Conservation (phyloP, 37 sponge, comb jelly and placozoan genomes). For the Haliclona indistincta region DNA sequence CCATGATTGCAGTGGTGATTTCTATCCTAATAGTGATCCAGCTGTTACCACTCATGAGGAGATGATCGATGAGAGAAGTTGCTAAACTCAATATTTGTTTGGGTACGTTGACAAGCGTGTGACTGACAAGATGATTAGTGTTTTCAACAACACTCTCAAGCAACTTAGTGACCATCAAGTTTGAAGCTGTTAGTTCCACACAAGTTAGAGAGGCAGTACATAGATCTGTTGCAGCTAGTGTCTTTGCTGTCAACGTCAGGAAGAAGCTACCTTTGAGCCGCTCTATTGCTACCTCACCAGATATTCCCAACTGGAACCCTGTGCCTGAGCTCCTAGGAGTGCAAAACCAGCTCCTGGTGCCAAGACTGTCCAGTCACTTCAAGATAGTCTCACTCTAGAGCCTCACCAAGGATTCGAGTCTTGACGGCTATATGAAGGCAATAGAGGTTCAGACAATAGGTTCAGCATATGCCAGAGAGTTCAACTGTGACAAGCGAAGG, state of each 20-base stretch:
- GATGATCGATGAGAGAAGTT: conserved; percentile 15
- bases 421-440: conserved; percentile 51
- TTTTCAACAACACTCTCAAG: conserved; percentile 27
- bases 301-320: conserved; percentile 43
- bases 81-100: conserved; percentile 32
- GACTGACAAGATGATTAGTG: conserved; percentile 30
- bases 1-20: background rate
- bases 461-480: conserved; percentile 49
- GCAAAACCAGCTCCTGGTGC: conserved; percentile 36
- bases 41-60: conserved; percentile 12
- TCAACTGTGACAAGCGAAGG: conserved; percentile 34
- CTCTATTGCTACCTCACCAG: conserved; percentile 21
- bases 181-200: conserved; percentile 56
- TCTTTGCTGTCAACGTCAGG: conserved; percentile 22
- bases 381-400: conserved; percentile 24
- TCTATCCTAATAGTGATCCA: conserved; percentile 44
- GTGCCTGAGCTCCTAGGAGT: conserved; percentile 4
- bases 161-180: conserved; percentile 8
- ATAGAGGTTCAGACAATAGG: conserved; percentile 42
- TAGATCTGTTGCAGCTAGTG: conserved; percentile 53
- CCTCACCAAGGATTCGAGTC: background rate
- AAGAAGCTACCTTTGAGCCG: conserved; percentile 8
- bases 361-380: conserved; percentile 25
- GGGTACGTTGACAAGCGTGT: conserved; percentile 20
- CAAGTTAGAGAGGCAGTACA: conserved; percentile 51